A percentile compares a stretch with the other conserved stretches of the same genome.
phyloP scores from a whole-genome alignment of 1,140 invertebrate species.

The Pomacea maculata region DNA sequence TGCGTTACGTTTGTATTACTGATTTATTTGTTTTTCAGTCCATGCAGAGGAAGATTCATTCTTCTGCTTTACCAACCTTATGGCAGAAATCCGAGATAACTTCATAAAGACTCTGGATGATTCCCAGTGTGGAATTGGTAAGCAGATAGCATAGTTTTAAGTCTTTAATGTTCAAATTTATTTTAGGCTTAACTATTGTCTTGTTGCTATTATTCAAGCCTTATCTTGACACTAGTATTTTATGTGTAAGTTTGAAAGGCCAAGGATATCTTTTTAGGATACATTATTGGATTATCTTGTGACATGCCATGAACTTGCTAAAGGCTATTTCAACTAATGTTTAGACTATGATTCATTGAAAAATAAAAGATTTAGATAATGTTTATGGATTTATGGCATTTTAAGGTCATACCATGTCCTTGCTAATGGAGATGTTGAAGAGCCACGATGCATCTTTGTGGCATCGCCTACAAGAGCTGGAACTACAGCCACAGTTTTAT shows the following conservation, averaged over 20 bases:
- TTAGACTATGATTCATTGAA: too few species aligned
- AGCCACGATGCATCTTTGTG: slow-evolving; percentile 81
- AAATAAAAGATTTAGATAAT: too few species aligned
- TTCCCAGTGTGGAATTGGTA: slow-evolving; percentile 74
- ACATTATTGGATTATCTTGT: too few species aligned
- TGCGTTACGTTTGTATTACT: too few species aligned
- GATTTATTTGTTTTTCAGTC: slow-evolving; percentile 70
- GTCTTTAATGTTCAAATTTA: neutral
- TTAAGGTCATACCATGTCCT: slow-evolving; percentile 66
- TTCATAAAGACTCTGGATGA: slow-evolving; percentile 94
- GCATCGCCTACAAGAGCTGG: slow-evolving; percentile 79
- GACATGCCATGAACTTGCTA: too few species aligned
- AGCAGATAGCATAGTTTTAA: slow-evolving; percentile 4
- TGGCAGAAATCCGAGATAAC: slow-evolving; percentile 97
- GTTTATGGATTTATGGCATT: neutral
- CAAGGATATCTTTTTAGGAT: too few species aligned
- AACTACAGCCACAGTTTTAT: slow-evolving; percentile 94
- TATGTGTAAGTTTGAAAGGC: too few species aligned
- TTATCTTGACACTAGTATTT: too few species aligned
- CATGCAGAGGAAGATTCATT: slow-evolving; percentile 97
- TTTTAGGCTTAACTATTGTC: too few species aligned
- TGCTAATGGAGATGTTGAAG: slow-evolving; percentile 79
- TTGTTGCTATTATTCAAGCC: too few species aligned
- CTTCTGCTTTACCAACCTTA: slow-evolving; percentile 96
- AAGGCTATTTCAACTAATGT: too few species aligned